These are phyloP conservation scores for Paramormyrops kingsleyae DNA, from an alignment of 2,113 vertebrate species.

Conservation along the genomic window DNA sequence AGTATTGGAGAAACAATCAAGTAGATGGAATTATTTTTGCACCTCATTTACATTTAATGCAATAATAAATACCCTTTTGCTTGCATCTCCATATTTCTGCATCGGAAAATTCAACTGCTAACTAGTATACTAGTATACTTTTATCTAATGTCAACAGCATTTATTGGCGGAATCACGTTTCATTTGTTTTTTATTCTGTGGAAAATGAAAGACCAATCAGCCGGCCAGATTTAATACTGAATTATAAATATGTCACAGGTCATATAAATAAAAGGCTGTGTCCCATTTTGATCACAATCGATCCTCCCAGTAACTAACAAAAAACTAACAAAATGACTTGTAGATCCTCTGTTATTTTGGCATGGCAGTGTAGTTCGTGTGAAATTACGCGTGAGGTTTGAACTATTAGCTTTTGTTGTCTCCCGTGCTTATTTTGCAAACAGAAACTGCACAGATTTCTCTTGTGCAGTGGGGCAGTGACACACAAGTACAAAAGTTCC, in stretches of 20 bases:
- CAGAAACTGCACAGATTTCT: not conserved
- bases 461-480: not conserved
- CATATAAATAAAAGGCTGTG: not conserved
- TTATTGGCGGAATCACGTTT: not conserved
- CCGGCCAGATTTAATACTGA: not conserved
- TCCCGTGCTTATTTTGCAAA: not conserved
- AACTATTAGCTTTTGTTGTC: not conserved
- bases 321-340: not conserved
- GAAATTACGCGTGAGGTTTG: not conserved
- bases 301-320: not conserved
- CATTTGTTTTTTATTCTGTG: not conserved
- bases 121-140: not conserved
- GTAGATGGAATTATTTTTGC: not conserved
- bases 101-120: not conserved
- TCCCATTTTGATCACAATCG: not conserved
- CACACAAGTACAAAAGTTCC: not conserved
- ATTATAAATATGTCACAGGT: not conserved
- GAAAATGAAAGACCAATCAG: not conserved
- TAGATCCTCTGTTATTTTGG: not conserved
- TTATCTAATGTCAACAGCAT: not conserved
- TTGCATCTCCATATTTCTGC: not conserved
- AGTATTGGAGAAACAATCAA: not conserved
- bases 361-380: not conserved
- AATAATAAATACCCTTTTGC: not conserved
- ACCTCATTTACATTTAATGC: not conserved